Base-by-base conservation (phyloP, 1,140 invertebrate species). In the Formica selysi region DNA sequence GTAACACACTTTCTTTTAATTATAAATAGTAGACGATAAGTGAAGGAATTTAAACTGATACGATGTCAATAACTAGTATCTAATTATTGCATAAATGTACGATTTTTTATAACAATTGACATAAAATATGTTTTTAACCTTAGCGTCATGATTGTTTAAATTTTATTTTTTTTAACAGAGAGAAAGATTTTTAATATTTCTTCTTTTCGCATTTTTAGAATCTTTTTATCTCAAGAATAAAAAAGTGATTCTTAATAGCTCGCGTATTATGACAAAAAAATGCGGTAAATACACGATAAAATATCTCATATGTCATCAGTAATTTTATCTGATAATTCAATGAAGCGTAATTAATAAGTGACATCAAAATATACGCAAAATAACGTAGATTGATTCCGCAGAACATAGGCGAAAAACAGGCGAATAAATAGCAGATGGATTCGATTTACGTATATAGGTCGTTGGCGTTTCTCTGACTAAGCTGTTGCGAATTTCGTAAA, bases 401-500 rank as follows among this genome's bases (percentile, higher is more conserved):
- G 3, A 7, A 26, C 22, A 10, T 51, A 22, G 22, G 5, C 13
- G 7, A 11, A 19, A 0, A 29, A 32, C 5, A 11, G 0, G n/a
- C 22, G 29, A 38, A 32, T 59, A 51, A 87, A 74, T 22, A 29
- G 22, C 54, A 64, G 29, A 16, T 62, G 61, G 11, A 85, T 22
- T 59, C 38, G 44, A 2, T 73, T 86, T 86, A 67, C 26, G 26
- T 26, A 8, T 44, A 44, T 8, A 57, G 64, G 59, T 86, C 57
- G 70, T 71, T 86, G 41, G 13, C 32, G 2, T 83, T 67, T 48
- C 61, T 61, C 76, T 57, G 54, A 61, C 38, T 74, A 74, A 44
- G 65, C 70, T 76, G 44, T 76, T 36, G 70, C 57, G 65, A 62
- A 86, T 64, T 89, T 86, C 74, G 79, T 48, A 73, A 67, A 36